Evolutionary conservation across 2,113 vertebrate genomes (phyloP), one percentile per base, ranked within the genome.

Genomic region (Mastomys coucha): DNA sequence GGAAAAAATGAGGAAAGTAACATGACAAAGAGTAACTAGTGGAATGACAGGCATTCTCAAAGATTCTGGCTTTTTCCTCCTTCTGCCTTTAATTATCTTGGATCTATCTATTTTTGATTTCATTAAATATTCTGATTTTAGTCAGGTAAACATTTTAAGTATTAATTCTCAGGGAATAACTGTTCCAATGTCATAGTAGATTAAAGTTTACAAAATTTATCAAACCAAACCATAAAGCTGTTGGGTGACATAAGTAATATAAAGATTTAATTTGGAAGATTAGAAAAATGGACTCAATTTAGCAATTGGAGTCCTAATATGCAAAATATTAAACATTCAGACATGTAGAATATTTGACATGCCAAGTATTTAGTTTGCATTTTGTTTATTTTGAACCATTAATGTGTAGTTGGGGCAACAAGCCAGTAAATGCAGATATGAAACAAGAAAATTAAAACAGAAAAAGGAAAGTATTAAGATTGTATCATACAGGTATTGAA

Each of bases 71-170:
- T 75, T 49, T 63, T 95, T 6, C 16, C 9, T 63, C 17, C 69
- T 69, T 28, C n/a, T 89, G 75, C 82, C 16, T 95, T 92, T 91
- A 96, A 51, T 12, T 56, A 14, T 22, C 58, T 11, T 65, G 36
- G 9, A 63, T 78, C 3, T 8, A 63, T 78, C 3, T 8, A 49
- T 81, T 45, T 80, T 10, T 67, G 3, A 22, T 78, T 93, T 91
- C 36, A 72, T 94, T 85, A 77, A 13, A 60, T 33, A 85, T 2
- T 39, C 24, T 39, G 28, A 89, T 88, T 73, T 88, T 2, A 82
- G 86, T 67, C 33, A 93, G 91, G 80, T n/a, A 78, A 70, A 92
- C 85, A 85, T 65, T 77, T 76, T 87, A 65, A 86, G 9, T 70
- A 2, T n/a, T 89, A 92, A 51, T 86, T 91, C 1, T 84, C 73